Evolutionary conservation across 2,797 vertebrate species (phyloP).

Genomic region (Mastacembelus armatus): DNA sequence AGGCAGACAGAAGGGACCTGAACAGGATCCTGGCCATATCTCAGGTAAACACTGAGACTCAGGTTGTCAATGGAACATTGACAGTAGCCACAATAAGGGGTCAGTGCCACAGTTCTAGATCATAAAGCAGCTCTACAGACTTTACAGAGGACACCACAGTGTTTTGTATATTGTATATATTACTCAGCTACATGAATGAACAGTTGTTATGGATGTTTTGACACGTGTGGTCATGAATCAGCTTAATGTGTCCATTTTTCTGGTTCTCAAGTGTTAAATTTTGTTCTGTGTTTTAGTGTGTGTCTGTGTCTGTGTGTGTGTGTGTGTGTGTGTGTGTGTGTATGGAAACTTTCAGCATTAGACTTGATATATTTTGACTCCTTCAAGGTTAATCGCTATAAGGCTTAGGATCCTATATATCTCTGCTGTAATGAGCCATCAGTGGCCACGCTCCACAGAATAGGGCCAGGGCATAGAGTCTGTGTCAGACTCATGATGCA

Average conservation of each 20-base stretch:
- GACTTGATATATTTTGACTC: slow-evolving; percentile 22
- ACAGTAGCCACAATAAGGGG: slow-evolving; percentile 41
- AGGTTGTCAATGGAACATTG: slow-evolving; percentile 45
- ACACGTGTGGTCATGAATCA: too few species aligned
- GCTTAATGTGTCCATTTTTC: too few species aligned
- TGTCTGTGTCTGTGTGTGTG: too few species aligned
- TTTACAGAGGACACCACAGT: not conserved
- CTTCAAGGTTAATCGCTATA: slow-evolving; percentile 58
- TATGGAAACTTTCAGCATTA: slow-evolving; percentile 26
- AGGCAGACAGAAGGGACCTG: slow-evolving; percentile 53
- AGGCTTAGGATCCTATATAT: slow-evolving; percentile 49
- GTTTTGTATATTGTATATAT: not conserved
- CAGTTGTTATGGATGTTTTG: too few species aligned
- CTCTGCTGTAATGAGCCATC: slow-evolving; percentile 61
- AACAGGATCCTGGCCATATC: slow-evolving; percentile 26
- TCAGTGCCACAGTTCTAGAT: slow-evolving; percentile 41
- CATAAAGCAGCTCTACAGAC: slow-evolving; percentile 22
- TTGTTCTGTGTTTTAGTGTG: too few species aligned
- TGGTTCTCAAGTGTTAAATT: too few species aligned
- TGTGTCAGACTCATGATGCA: slow-evolving; percentile 8
- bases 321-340: too few species aligned
- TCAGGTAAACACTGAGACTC: slow-evolving; percentile 49
- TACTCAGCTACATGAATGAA: too few species aligned
- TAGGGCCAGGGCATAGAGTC: slow-evolving; percentile 14
- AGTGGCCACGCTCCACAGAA: slow-evolving; percentile 46